Conservation (phyloP, 2,113 vertebrate genomes). For the Dolichotis patagonum region DNA sequence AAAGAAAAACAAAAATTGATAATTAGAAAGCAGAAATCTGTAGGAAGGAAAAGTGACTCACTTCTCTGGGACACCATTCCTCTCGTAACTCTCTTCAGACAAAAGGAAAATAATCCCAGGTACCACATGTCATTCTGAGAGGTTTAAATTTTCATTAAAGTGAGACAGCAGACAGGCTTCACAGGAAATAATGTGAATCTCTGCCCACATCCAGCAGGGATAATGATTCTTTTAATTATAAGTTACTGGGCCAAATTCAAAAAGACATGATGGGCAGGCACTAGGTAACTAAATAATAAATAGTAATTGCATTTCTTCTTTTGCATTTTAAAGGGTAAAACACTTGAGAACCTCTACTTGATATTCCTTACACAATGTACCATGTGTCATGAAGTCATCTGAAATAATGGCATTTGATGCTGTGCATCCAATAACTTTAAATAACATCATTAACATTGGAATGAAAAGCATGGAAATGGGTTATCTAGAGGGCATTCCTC, state of each 20-base stretch:
- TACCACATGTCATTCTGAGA: constrained; percentile 68
- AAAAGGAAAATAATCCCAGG: constrained; percentile 72
- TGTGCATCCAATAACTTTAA: constrained; percentile 75
- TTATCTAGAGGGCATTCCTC: constrained; percentile 60
- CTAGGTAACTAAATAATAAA: constrained; percentile 81
- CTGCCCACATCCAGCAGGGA: constrained; percentile 75
- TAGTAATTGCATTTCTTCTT: constrained; percentile 76
- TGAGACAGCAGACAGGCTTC: constrained; percentile 74
- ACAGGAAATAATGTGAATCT: constrained; percentile 74
- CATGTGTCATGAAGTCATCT: constrained; percentile 76
- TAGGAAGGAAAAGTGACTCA: background rate
- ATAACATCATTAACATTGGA: constrained; percentile 79
- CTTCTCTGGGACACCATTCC: background rate
- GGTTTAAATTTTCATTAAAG: constrained; percentile 81
- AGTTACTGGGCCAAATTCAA: constrained; percentile 78
- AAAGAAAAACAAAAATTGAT: background rate
- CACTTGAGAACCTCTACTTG: constrained; percentile 74
- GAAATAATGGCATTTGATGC: constrained; percentile 77
- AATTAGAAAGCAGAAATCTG: constrained; percentile 3
- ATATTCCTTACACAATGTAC: constrained; percentile 71
- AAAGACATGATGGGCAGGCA: constrained; percentile 78
- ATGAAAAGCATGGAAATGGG: constrained; percentile 72
- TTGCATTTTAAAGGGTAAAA: constrained; percentile 75
- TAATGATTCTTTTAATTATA: constrained; percentile 81
- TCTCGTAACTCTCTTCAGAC: constrained; percentile 55